Evolutionary conservation across 2,888 invertebrate genomes (phyloP).

Genomic region (Empis livida): DNA sequence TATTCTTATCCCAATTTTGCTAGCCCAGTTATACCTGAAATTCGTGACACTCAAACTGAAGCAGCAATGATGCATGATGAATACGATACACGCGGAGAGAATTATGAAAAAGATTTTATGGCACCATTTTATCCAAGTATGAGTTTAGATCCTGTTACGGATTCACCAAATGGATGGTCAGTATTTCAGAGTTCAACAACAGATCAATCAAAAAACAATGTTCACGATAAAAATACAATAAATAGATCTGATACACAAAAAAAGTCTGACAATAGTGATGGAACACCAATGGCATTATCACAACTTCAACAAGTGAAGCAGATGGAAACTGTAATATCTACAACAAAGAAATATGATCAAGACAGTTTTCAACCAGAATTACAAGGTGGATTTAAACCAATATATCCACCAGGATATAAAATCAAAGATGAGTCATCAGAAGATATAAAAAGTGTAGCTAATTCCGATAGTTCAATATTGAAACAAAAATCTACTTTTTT

Average conservation of each 20-base stretch:
- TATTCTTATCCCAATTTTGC: constrained; percentile 39
- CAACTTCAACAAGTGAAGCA: constrained; percentile 10
- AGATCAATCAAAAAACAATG: constrained; percentile 11
- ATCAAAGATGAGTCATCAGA: constrained; percentile 13
- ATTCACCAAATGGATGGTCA: constrained; percentile 47
- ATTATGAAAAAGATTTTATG: constrained; percentile 43
- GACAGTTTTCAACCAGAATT: constrained; percentile 55
- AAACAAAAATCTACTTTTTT: too few species aligned
- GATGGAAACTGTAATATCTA: constrained; percentile 18
- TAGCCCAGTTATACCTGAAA: constrained; percentile 38
- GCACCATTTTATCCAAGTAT: constrained; percentile 56
- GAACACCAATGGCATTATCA: neutral
- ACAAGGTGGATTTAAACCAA: constrained; percentile 55
- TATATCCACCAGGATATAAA: constrained; percentile 40
- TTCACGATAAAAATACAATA: constrained; percentile 30
- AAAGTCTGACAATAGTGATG: constrained; percentile 3
- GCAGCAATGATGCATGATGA: constrained; percentile 24
- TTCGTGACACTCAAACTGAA: constrained; percentile 32
- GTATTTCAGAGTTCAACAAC: constrained; percentile 35
- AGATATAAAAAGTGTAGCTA: too few species aligned
- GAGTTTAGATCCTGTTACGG: constrained; percentile 41
- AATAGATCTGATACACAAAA: constrained; percentile 26
- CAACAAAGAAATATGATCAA: constrained; percentile 43
- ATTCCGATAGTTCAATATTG: too few species aligned
- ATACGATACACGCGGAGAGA: constrained; percentile 29